A percentile compares a stretch with the other conserved stretches of the same genome.
Evolutionary conservation across 1,140 invertebrate genomes (phyloP).

Genomic region (Aphelinus atriplicis): DNA sequence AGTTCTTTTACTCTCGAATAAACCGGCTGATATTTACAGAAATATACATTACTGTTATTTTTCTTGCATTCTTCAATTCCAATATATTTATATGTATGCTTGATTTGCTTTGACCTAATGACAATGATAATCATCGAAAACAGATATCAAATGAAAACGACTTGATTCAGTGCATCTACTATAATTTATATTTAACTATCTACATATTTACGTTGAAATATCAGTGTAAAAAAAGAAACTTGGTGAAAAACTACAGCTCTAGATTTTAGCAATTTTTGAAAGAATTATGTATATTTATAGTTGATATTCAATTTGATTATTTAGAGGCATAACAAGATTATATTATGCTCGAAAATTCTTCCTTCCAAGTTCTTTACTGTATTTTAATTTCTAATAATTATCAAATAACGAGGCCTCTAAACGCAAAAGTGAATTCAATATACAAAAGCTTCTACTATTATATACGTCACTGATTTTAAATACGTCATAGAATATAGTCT

Average conservation of each 20-base stretch:
- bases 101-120: slow-evolving; percentile 15
- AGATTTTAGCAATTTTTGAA: slow-evolving; percentile 14
- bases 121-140: slow-evolving; percentile 13
- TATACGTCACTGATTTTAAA: slow-evolving; percentile 37
- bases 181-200: slow-evolving; percentile 39
- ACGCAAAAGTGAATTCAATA: slow-evolving; percentile 22
- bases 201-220: slow-evolving; percentile 35
- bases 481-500: slow-evolving; percentile 23
- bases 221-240: slow-evolving; percentile 5
- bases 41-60: slow-evolving; percentile 35
- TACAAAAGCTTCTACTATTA: slow-evolving; percentile 20
- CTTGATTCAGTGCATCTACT: slow-evolving; percentile 6
- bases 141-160: neutral
- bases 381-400: slow-evolving; percentile 2
- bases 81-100: slow-evolving; percentile 13
- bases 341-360: neutral
- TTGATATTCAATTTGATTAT: slow-evolving; percentile 33
- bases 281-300: slow-evolving; percentile 10
- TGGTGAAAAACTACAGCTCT: neutral
- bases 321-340: slow-evolving; percentile 26
- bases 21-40: slow-evolving; percentile 39
- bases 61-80: slow-evolving; percentile 33
- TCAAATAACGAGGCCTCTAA: slow-evolving; percentile 1
- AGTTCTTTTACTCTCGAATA: slow-evolving; percentile 36
- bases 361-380: slow-evolving; percentile 1